Percentiles rank a stretch among this genome's conserved stretches.
Evolutionary conservation across 2,888 invertebrate species (phyloP).

Genomic region (Tipula confusa): DNA sequence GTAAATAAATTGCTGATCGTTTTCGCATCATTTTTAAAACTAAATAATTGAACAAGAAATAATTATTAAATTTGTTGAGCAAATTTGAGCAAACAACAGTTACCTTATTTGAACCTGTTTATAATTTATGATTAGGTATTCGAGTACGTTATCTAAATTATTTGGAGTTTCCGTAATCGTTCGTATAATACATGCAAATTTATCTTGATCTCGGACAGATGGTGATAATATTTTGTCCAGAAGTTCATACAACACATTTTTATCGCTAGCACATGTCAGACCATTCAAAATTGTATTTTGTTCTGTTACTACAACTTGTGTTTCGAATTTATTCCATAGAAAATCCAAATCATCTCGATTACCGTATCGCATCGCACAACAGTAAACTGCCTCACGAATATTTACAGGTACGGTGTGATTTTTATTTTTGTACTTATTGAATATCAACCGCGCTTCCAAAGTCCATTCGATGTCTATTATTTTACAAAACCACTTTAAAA

Average conservation of each 20-base stretch:
- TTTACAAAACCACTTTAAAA: conserved; percentile 62
- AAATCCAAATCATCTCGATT: conserved; percentile 58
- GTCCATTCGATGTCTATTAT: conserved; percentile 36
- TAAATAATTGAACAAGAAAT: not conserved
- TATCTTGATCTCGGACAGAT: conserved; percentile 46
- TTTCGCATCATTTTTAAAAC: not conserved
- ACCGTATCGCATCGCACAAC: conserved; percentile 66
- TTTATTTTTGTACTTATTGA: not conserved
- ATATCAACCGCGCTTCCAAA: not conserved
- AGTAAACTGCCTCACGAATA: conserved; percentile 67
- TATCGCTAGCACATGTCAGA: conserved; percentile 60
- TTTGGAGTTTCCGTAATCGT: conserved; percentile 54
- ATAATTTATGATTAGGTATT: conserved; percentile 47
- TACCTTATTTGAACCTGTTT: conserved; percentile 32
- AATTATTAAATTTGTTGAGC: not conserved
- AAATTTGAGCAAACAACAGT: not conserved
- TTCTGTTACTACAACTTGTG: conserved; percentile 63
- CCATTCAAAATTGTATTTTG: conserved; percentile 60
- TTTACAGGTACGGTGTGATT: conserved; percentile 57
- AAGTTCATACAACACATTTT: conserved; percentile 42
- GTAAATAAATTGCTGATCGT: not conserved
- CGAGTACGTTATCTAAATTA: conserved; percentile 54
- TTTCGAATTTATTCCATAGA: conserved; percentile 59
- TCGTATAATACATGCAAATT: conserved; percentile 45
- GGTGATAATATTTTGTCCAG: conserved; percentile 51